Evolutionary conservation across 2,888 invertebrate genomes (phyloP), one percentile per base, ranked within the genome.

Genomic region (Orthonevra nobilis): DNA sequence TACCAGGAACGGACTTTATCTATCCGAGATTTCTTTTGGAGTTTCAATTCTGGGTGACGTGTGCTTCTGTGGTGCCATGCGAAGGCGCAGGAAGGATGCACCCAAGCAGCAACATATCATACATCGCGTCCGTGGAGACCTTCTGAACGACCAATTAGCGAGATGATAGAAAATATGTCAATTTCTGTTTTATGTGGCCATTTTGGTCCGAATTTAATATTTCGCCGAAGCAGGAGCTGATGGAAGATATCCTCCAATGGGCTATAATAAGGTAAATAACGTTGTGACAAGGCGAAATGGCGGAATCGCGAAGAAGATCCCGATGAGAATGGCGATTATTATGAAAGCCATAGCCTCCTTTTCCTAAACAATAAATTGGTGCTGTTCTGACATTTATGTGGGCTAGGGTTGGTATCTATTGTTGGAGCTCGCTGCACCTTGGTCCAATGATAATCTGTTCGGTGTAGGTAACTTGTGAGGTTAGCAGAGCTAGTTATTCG

Each of bases 121-220:
- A 70, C 70, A n/a, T n/a, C n/a, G n/a, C n/a, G n/a, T 64, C 70
- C 58, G 58, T 32, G n/a, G 73, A 56, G 48, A 56, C 73, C 60
- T 20, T 61, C 68, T 61, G 73, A 79, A 56, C 73, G 68, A 82
- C 83, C 83, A 83, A 83, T 83, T 83, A 83, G 83, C 79, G 81
- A 83, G 77, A 81, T 83, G 82, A 82, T 83, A 81, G 82, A 73
- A 82, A 83, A 83, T 83, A 83, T 83, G 83, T 83, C 83, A 83
- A 82, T 81, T 81, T 72, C 79, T 81, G 60, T 50, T 82, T 82
- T 81, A 82, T 82, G 79, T 52, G 74, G 56, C 70, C 61, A 72
- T 73, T 73, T 15, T 30, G 58, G 70, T 30, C 54, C 50, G 54
- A 61, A 60, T 73, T 63, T 63, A 26, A 56, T 74, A 56, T 42